Evolutionary conservation across 2,888 invertebrate genomes (phyloP).

Genomic region (Chrysolina haemoptera): DNA sequence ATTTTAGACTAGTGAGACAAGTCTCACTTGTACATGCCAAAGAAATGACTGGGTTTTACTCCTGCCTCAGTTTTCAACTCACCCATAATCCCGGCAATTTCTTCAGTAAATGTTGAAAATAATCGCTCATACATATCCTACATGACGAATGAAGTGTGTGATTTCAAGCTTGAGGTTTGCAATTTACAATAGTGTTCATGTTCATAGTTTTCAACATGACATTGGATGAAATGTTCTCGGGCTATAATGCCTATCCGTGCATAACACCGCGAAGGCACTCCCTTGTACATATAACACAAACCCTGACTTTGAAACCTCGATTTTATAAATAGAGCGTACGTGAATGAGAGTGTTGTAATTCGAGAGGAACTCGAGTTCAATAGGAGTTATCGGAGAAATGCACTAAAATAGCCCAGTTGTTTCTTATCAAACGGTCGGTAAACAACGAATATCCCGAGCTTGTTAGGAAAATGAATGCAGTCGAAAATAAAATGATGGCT

Average conservation of each 20-base stretch:
- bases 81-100: too few species aligned
- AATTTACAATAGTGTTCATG: too few species aligned
- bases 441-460: not conserved
- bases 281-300: conserved; percentile 32
- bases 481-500: not conserved
- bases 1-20: too few species aligned
- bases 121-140: too few species aligned
- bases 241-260: not conserved
- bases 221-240: too few species aligned
- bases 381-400: conserved; percentile 32
- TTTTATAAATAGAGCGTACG: conserved; percentile 47
- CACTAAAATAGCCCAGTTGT: conserved; percentile 29
- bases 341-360: conserved; percentile 48
- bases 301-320: conserved; percentile 49
- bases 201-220: too few species aligned
- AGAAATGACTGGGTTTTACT: too few species aligned
- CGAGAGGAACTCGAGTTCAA: conserved; percentile 42
- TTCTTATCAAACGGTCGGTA: conserved; percentile 8
- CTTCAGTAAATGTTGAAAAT: too few species aligned
- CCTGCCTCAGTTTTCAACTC: too few species aligned
- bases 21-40: too few species aligned
- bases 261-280: not conserved
- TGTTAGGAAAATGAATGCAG: conserved; percentile 7
- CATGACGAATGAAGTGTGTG: too few species aligned
- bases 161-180: too few species aligned